Conservation (phyloP, 2,888 invertebrate species). For the Pseudeuparius sepicola region DNA sequence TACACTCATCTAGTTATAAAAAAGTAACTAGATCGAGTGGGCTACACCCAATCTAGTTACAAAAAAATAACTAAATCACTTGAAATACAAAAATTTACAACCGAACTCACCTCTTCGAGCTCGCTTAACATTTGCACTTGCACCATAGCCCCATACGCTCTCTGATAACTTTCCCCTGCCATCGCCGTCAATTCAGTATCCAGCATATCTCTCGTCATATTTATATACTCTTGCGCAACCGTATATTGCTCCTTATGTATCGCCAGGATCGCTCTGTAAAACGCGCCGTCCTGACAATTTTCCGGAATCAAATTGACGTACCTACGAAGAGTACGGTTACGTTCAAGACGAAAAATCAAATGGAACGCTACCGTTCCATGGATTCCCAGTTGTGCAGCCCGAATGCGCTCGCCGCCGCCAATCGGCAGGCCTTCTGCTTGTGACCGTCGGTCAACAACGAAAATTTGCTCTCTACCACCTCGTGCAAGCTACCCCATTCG, state of each 20-base stretch:
- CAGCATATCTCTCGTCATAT: constrained; percentile 83
- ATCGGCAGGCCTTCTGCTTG: constrained; percentile 67
- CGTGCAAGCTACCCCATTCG: constrained; percentile 85
- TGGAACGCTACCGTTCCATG: constrained; percentile 62
- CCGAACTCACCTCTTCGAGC: constrained; percentile 67
- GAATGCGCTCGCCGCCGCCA: constrained; percentile 95
- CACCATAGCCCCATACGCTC: constrained; percentile 93
- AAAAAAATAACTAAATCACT: no score
- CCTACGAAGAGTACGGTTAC: constrained; percentile 11
- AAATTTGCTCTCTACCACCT: constrained; percentile 74
- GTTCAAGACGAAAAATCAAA: not conserved
- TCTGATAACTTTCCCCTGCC: constrained; percentile 90
- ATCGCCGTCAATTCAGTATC: constrained; percentile 96
- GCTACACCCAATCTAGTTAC: no score
- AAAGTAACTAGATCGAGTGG: no score
- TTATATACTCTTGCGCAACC: constrained; percentile 58
- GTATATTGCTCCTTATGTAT: constrained; percentile 70
- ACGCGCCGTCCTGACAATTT: constrained; percentile 91
- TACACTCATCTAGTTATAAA: no score
- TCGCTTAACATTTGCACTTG: constrained; percentile 95
- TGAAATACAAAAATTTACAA: no score
- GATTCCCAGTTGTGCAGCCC: constrained; percentile 89
- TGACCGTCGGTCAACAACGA: constrained; percentile 43
- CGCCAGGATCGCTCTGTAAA: constrained; percentile 86
- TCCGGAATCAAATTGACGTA: constrained; percentile 79